These are phyloP conservation scores for Hanleya hanleyi DNA, from an alignment of 2,888 invertebrate genomes.

Conservation along the genomic window DNA sequence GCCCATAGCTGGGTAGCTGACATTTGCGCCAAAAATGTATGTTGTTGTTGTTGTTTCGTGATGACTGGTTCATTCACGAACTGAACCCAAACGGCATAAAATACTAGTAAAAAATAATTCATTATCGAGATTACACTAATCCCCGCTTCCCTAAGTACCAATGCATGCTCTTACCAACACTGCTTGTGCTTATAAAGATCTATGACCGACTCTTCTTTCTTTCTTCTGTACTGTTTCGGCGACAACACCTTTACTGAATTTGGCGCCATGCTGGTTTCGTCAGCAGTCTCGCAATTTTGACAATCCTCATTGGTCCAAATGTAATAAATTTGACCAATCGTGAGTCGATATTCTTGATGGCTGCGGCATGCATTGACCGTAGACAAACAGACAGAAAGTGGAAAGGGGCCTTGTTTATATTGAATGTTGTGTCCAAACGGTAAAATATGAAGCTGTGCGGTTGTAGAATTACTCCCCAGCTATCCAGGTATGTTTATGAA, in stretches of 20 bases:
- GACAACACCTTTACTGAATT: neutral
- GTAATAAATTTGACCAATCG: neutral
- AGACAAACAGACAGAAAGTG: constrained; percentile 12
- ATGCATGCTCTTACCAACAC: too few relatives aligned
- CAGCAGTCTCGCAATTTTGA: neutral
- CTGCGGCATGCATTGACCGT: constrained; percentile 7
- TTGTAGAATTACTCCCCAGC: neutral
- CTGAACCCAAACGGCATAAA: too few relatives aligned
- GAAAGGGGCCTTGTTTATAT: constrained; percentile 6
- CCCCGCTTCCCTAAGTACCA: too few relatives aligned
- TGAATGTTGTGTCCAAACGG: neutral
- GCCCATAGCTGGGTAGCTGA: too few relatives aligned
- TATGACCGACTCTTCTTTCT: too few relatives aligned
- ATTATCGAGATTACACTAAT: too few relatives aligned
- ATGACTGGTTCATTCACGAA: too few relatives aligned
- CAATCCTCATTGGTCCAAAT: neutral
- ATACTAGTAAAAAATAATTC: too few relatives aligned
- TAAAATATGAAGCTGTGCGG: neutral
- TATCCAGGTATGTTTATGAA: neutral
- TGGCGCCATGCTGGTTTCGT: constrained; percentile 8
- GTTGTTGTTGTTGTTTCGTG: too few relatives aligned
- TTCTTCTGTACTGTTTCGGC: neutral
- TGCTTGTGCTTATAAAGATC: too few relatives aligned
- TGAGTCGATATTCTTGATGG: neutral
- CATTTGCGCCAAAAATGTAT: too few relatives aligned